Percentiles rank a stretch among this genome's conserved stretches.
Evolutionary conservation across 2,797 vertebrate species (phyloP).

Genomic region (Erithacus rubecula): DNA sequence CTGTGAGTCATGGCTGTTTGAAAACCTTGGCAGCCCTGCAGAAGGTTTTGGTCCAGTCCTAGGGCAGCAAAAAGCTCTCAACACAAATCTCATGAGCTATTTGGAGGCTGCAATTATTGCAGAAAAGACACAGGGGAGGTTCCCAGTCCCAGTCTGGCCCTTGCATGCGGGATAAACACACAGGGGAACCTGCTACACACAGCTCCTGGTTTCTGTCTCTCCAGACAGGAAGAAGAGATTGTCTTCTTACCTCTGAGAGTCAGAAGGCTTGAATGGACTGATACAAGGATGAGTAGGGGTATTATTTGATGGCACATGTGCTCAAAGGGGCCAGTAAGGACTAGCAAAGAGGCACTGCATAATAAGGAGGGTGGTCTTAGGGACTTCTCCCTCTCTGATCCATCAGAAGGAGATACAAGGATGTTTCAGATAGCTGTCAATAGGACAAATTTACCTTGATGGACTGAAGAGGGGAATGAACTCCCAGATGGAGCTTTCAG

Average conservation of each 20-base stretch:
- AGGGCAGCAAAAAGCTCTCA: neutral
- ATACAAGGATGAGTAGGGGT: neutral
- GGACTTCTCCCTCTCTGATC: neutral
- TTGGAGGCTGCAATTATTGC: neutral
- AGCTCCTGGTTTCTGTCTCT: neutral
- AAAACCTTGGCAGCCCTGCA: neutral
- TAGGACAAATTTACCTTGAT: neutral
- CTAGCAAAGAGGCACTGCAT: neutral
- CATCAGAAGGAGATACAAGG: neutral
- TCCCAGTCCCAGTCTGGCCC: neutral
- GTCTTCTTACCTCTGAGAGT: neutral
- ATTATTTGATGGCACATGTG: neutral
- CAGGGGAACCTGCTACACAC: fast-evolving
- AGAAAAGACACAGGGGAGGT: neutral
- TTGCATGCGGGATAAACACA: fast-evolving
- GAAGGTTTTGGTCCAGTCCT: neutral
- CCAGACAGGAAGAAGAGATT: neutral
- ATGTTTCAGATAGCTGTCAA: neutral
- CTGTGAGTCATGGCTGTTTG: neutral
- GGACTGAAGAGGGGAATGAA: neutral
- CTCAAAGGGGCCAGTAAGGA: neutral
- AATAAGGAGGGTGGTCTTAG: neutral
- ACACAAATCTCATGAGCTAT: neutral
- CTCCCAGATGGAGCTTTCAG: neutral
- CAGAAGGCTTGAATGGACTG: neutral